Conservation (phyloP, 2,888 invertebrate species). For the Yponomeuta cagnagella region DNA sequence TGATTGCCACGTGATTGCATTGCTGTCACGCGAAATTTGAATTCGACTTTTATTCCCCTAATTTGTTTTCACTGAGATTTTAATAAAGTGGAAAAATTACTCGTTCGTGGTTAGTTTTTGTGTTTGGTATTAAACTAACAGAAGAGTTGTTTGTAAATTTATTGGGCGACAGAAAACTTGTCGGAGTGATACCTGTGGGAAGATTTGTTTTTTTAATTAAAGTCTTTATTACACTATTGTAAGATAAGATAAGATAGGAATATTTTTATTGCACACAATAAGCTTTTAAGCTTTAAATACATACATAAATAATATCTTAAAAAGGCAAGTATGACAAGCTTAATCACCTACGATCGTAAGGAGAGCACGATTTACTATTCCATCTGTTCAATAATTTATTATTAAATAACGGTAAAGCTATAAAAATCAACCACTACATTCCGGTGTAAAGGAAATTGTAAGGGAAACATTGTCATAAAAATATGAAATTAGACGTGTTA, state of each 20-base stretch:
- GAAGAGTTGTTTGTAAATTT: too few species aligned
- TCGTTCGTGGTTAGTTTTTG: neutral
- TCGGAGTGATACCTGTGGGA: too few species aligned
- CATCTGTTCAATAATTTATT: constrained; percentile 17
- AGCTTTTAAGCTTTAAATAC: too few species aligned
- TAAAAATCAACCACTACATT: constrained; percentile 10
- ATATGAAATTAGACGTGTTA: constrained; percentile 9
- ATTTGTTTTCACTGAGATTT: neutral
- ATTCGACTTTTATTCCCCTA: constrained; percentile 38
- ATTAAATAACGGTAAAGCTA: constrained; percentile 17
- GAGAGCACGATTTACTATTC: constrained; percentile 19
- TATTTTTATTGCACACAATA: too few species aligned
- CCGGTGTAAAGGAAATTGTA: constrained; percentile 2
- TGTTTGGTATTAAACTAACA: too few species aligned
- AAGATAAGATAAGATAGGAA: too few species aligned
- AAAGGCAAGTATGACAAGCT: neutral
- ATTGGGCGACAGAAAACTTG: too few species aligned
- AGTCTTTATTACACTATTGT: too few species aligned
- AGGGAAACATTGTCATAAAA: constrained; percentile 21
- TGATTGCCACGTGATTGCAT: constrained; percentile 41
- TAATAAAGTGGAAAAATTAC: neutral
- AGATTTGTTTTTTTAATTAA: too few species aligned
- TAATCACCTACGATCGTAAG: neutral
- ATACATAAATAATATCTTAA: neutral
- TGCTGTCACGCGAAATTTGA: constrained; percentile 56